Conservation (phyloP, 1,140 invertebrate species). For the Belonocnema kinseyi region DNA sequence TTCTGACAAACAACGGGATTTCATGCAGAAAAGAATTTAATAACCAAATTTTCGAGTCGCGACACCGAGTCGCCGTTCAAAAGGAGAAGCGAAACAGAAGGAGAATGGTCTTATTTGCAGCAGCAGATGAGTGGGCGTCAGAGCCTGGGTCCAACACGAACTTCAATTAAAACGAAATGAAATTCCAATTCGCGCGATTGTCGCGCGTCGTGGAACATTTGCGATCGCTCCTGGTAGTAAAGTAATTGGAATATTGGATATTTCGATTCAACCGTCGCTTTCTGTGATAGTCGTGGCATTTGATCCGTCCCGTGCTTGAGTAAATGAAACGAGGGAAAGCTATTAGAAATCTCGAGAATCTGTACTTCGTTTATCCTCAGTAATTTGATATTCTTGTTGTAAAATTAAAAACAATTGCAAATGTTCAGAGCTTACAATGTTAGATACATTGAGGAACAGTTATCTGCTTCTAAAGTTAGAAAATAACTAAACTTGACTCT, state of each 20-base stretch:
- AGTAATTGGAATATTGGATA: slow-evolving; percentile 43
- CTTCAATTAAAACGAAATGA: slow-evolving; percentile 62
- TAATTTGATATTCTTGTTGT: background rate
- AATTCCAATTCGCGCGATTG: slow-evolving; percentile 49
- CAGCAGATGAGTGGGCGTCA: background rate
- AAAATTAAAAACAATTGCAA: no score
- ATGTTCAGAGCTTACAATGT: no score
- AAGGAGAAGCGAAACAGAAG: background rate
- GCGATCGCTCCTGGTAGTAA: slow-evolving; percentile 34
- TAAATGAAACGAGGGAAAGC: slow-evolving; percentile 5
- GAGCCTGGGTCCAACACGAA: slow-evolving; percentile 36
- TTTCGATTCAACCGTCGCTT: slow-evolving; percentile 36
- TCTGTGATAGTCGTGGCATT: background rate
- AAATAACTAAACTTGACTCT: no score
- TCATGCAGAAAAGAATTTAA: slow-evolving; percentile 24
- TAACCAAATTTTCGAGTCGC: slow-evolving; percentile 18
- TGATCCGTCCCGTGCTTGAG: slow-evolving; percentile 1
- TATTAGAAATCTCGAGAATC: background rate
- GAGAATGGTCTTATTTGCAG: slow-evolving; percentile 7
- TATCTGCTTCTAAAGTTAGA: no score
- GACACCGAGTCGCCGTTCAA: background rate
- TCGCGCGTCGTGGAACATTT: slow-evolving; percentile 34
- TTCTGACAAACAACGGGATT: slow-evolving; percentile 11
- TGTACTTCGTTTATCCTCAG: background rate
- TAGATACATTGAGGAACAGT: no score